phyloP scores from a whole-genome alignment of 2,113 vertebrate species.

The Theristicus caerulescens region DNA sequence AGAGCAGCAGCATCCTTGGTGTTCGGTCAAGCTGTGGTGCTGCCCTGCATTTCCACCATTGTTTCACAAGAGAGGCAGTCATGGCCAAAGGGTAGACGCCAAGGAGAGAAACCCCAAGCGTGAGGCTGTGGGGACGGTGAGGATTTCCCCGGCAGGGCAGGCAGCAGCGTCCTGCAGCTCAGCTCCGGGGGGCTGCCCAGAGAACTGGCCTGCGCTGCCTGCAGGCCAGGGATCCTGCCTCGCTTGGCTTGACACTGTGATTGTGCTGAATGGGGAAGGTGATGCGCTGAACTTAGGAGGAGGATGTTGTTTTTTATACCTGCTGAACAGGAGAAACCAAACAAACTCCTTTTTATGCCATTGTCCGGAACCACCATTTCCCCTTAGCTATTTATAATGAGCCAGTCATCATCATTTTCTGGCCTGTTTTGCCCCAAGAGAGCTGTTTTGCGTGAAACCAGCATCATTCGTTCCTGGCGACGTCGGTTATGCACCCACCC shows the following conservation, averaged over 20 bases:
- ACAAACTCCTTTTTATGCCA: neutral
- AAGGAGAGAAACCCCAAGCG: neutral
- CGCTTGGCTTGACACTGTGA: neutral
- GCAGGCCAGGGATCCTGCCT: neutral
- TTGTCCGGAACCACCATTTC: neutral
- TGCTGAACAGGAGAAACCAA: constrained; percentile 9
- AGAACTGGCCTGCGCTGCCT: neutral
- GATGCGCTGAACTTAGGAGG: neutral
- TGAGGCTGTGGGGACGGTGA: neutral
- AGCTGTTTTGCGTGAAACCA: neutral
- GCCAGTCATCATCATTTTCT: neutral
- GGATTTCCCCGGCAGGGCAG: neutral
- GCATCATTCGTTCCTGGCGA: neutral
- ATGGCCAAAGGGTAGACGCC: fast-evolving
- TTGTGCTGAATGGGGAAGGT: neutral
- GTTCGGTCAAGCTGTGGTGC: neutral
- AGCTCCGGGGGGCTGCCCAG: fast-evolving
- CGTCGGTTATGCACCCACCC: neutral
- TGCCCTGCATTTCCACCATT: neutral
- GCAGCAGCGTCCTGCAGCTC: neutral
- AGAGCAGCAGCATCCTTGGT: fast-evolving
- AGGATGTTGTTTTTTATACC: neutral
- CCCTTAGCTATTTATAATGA: neutral
- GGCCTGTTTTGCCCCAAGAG: neutral
- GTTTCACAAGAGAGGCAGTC: neutral